A percentile compares a stretch with the other conserved stretches of the same genome.
Conservation (phyloP, 2,797 vertebrate species). For the Malurus splendens region DNA sequence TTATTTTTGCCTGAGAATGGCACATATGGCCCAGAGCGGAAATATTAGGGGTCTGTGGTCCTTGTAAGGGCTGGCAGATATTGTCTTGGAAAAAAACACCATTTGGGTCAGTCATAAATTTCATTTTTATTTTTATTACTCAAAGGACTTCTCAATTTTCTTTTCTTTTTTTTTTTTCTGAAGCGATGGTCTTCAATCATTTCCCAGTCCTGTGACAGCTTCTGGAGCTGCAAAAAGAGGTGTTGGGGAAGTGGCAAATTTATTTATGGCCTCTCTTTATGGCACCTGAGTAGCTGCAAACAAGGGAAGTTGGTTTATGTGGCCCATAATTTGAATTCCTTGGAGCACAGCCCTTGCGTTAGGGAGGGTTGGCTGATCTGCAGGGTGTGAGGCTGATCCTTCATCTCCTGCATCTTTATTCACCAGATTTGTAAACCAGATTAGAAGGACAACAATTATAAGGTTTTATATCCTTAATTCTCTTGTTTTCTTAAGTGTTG, state of each 20-base stretch:
- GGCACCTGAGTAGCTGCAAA: neutral
- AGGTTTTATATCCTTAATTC: rapidly evolving
- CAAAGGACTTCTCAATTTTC: neutral
- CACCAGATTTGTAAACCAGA: neutral
- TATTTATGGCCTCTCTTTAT: neutral
- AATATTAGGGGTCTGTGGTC: slow-evolving; percentile 68
- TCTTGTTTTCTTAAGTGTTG: neutral
- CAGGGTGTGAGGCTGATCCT: neutral
- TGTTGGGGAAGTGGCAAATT: neutral
- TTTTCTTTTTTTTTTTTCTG: rapidly evolving
- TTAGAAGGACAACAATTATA: neutral
- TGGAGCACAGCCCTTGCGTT: neutral
- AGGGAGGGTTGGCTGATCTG: neutral
- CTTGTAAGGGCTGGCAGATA: slow-evolving; percentile 67
- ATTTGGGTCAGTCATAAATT: slow-evolving; percentile 16
- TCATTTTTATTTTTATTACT: neutral
- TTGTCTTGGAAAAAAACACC: slow-evolving; percentile 30
- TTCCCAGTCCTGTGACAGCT: neutral
- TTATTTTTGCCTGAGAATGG: slow-evolving; percentile 68
- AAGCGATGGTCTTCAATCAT: slow-evolving; percentile 3
- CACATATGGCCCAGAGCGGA: slow-evolving; percentile 70
- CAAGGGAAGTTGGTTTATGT: neutral
- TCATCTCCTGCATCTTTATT: neutral
- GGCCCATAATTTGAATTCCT: neutral
- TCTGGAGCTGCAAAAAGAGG: neutral